Evolutionary conservation across 2,888 invertebrate species (phyloP).

Genomic region (Tyria jacobaeae): DNA sequence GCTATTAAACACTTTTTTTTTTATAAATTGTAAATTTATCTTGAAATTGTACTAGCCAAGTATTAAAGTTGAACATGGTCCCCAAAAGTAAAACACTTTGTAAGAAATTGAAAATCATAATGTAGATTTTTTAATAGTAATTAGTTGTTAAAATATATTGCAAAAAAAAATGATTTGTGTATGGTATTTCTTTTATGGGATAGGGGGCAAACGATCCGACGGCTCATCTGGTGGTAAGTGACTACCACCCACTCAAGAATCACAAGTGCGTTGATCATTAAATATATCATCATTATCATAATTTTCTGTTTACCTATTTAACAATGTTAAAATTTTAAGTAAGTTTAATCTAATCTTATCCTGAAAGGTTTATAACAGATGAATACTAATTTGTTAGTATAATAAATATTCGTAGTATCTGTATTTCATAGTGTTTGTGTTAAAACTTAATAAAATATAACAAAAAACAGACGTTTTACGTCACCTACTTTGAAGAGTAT

Average conservation of each 20-base stretch:
- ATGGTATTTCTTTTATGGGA: neutral
- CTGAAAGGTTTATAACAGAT: neutral
- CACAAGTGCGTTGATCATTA: no score
- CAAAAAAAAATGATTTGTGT: neutral
- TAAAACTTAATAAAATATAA: conserved; percentile 7
- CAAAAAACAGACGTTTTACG: conserved; percentile 9
- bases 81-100: neutral
- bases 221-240: no score
- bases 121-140: neutral
- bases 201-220: no score
- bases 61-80: no score
- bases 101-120: neutral
- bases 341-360: neutral
- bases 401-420: conserved; percentile 2
- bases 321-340: neutral
- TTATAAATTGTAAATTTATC: no score
- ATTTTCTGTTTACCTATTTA: no score
- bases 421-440: neutral
- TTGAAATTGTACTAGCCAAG: no score
- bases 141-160: neutral
- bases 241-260: no score
- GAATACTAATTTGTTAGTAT: conserved; percentile 2
- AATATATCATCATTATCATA: no score
- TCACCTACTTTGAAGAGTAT: conserved; percentile 3
- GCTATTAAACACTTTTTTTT: no score